Evolutionary conservation across 2,888 invertebrate genomes (phyloP), one percentile per base, ranked within the genome.

Genomic region (Chelonus formosanus): DNA sequence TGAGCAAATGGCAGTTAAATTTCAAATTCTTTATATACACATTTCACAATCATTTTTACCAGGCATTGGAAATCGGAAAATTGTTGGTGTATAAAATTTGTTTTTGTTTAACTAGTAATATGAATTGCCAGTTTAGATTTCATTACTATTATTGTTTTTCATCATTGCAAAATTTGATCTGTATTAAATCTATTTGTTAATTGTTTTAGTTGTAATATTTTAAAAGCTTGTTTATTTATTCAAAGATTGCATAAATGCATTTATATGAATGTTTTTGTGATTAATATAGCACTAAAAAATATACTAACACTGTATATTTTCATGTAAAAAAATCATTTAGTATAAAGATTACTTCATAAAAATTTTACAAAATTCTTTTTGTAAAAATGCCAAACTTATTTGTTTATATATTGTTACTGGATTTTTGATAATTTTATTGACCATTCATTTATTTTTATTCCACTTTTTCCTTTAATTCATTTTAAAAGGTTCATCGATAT

Each of bases 341-440:
- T 55, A 65, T 71, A 75, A 76, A 77, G 76, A 74, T 73, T 71
- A 72, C 71, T 67, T 74, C 74, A 74, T 76, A 77, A 72, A 69
- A 67, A 61, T 53, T 45, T 61, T 73, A 66, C 63, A 71, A 70
- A 68, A 69, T 65, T 64, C 60, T 57, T 50, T 70, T 31, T n/a
- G 20, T 48, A 48, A 48, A 48, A 48, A 48, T 20, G 20, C 20
- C 40, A 31, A 52, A 36, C n/a, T 54, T 10, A 5, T 54, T 35
- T 54, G 31, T 55, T 55, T 55, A n/a, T 34, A 53, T 55, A 5
- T 40, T n/a, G 20, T 36, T 36, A 36, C 20, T 57, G 31, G 36
- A 35, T 57, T 44, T 8, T 67, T 62, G 54, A 60, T 63, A 20
- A 20, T 20, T 20, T 20, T 20, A 20, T 20, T 20, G 20, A 20